Evolutionary conservation across 1,140 invertebrate genomes (phyloP).

Genomic region (Arion vulgaris): DNA sequence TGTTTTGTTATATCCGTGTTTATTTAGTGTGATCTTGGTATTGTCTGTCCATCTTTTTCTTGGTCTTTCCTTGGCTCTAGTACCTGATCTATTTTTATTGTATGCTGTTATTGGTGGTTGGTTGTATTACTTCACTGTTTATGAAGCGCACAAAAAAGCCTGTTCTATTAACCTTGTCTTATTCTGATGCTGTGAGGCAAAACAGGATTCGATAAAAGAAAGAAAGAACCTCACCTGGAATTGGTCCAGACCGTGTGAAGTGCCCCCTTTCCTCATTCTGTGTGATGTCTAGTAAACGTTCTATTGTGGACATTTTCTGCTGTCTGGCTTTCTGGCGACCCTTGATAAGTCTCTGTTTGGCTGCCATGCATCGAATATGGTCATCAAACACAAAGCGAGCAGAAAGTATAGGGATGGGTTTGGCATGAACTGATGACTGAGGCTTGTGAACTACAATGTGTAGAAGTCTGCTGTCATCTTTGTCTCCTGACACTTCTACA

Average conservation of each 20-base stretch:
- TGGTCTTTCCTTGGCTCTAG: no score
- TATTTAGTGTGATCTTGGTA: no score
- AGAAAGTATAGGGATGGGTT: constrained; percentile 81
- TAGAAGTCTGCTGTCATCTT: constrained; percentile 95
- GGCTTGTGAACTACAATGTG: constrained; percentile 95
- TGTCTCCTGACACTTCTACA: constrained; percentile 86
- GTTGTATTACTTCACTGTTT: no score
- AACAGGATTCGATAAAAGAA: no score
- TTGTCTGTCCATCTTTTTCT: no score
- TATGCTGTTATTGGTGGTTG: no score
- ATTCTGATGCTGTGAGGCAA: no score
- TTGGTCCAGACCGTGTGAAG: constrained; percentile 50
- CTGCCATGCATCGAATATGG: constrained; percentile 97
- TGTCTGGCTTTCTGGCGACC: constrained; percentile 92
- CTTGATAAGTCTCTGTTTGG: constrained; percentile 82
- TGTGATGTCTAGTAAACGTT: constrained; percentile 88
- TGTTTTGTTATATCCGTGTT: no score
- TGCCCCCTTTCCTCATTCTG: constrained; percentile 39
- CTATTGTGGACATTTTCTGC: constrained; percentile 89
- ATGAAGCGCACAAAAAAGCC: no score
- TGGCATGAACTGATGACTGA: constrained; percentile 58
- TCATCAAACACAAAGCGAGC: constrained; percentile 98
- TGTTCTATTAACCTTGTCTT: no score
- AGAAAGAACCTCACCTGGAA: constrained; percentile 58
- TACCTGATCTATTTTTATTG: no score